These are phyloP conservation scores for Nomada ferruginata DNA, from an alignment of 2,888 invertebrate genomes.

Conservation along the genomic window DNA sequence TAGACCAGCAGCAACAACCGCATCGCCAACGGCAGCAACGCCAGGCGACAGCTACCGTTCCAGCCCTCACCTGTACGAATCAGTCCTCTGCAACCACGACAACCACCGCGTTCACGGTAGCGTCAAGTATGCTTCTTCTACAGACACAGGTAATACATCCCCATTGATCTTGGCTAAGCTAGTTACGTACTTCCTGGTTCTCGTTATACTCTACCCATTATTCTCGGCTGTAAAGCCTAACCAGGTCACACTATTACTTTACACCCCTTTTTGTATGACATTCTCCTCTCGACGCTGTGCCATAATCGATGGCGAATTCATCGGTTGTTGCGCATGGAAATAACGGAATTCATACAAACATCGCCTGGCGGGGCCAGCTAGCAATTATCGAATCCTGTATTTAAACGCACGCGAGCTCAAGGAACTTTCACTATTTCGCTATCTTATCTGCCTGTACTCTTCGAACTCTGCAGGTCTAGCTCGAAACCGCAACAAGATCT, in stretches of 20 bases:
- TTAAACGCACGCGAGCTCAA: conserved; percentile 29
- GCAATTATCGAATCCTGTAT: conserved; percentile 53
- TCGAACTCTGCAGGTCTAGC: conserved; percentile 53
- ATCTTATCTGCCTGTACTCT: conserved; percentile 55
- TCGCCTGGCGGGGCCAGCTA: conserved; percentile 13
- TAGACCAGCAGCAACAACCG: conserved; percentile 77
- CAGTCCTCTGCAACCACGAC: conserved; percentile 86
- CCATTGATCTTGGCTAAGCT: neutral
- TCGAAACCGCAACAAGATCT: conserved; percentile 59
- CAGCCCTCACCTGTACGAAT: conserved; percentile 86
- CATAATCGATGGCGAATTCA: neutral
- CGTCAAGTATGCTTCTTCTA: conserved; percentile 96
- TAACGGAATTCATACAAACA: conserved; percentile 32
- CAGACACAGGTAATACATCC: conserved; percentile 91
- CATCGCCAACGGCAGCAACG: conserved; percentile 75
- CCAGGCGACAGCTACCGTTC: conserved; percentile 82
- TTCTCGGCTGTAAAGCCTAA: conserved; percentile 1
- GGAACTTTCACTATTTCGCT: conserved; percentile 60
- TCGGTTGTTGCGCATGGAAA: neutral
- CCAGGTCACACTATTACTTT: neutral
- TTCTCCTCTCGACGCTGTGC: conserved; percentile 1
- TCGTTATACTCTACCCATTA: conserved; percentile 69
- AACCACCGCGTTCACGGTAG: conserved; percentile 86
- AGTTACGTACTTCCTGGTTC: conserved; percentile 74
- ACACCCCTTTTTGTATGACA: neutral